phyloP scores from a whole-genome alignment of 1,140 invertebrate genomes.

The Hylaeus volcanicus region DNA sequence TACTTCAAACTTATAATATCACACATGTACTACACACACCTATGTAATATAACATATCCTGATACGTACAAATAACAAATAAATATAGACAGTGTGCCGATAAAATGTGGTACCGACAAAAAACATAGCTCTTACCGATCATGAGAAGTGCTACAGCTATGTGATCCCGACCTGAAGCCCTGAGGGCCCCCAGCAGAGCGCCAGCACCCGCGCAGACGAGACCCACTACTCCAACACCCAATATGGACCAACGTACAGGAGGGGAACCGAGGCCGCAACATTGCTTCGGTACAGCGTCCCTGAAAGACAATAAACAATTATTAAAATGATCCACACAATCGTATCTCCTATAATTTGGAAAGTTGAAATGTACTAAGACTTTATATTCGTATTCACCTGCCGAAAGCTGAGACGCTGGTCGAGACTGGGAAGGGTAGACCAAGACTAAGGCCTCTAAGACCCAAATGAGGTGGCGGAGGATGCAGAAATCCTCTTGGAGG shows the following conservation, averaged over 20 bases:
- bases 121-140: constrained; percentile 72
- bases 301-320: constrained; percentile 68
- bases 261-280: constrained; percentile 79
- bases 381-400: constrained; percentile 68
- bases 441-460: constrained; percentile 77
- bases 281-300: constrained; percentile 79
- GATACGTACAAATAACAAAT: too few species aligned
- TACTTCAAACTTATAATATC: too few species aligned
- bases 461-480: constrained; percentile 77
- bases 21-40: too few species aligned
- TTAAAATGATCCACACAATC: constrained; percentile 70
- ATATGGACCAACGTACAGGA: constrained; percentile 79
- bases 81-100: too few species aligned
- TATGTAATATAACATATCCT: too few species aligned
- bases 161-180: constrained; percentile 78
- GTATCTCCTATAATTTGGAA: not conserved
- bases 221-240: constrained; percentile 77
- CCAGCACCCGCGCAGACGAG: constrained; percentile 78
- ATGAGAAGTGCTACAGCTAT: constrained; percentile 79
- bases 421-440: constrained; percentile 79
- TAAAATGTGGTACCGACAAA: too few species aligned
- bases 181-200: constrained; percentile 77
- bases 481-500: constrained; percentile 74
- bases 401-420: constrained; percentile 78
- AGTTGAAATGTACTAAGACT: not conserved